Conservation (phyloP, 2,888 invertebrate species). For the Spicauda simplicius region DNA sequence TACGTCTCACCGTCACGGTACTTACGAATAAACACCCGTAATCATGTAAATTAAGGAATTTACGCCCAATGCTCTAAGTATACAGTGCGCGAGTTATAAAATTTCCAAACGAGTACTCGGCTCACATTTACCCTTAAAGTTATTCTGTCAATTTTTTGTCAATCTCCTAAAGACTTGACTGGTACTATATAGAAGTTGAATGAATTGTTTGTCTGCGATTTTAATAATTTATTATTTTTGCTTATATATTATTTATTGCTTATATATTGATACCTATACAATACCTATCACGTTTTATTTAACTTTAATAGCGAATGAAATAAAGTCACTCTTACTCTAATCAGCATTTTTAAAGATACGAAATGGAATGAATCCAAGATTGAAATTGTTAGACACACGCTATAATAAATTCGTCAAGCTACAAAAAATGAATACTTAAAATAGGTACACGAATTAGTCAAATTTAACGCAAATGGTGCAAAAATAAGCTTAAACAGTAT, state of each 20-base stretch:
- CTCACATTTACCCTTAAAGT: slow-evolving; percentile 9
- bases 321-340: no score
- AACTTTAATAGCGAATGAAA: no score
- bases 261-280: no score
- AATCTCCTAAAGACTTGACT: background rate
- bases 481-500: slow-evolving; percentile 5
- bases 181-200: no score
- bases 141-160: background rate
- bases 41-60: slow-evolving; percentile 63
- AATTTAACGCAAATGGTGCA: slow-evolving; percentile 4
- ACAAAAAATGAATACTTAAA: background rate
- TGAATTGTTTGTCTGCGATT: no score
- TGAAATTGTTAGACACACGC: background rate
- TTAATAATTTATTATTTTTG: no score
- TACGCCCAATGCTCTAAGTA: slow-evolving; percentile 34
- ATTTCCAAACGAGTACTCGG: slow-evolving; percentile 14
- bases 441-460: slow-evolving; percentile 4
- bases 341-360: no score
- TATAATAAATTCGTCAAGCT: background rate
- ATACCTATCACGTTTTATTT: no score
- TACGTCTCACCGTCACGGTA: slow-evolving; percentile 65
- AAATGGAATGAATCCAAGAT: background rate
- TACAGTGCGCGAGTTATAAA: slow-evolving; percentile 27
- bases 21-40: slow-evolving; percentile 64
- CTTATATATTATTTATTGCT: no score